A percentile compares a stretch with the other conserved stretches of the same genome.
These are phyloP conservation scores for Danio jaintianensis DNA, from an alignment of 2,797 vertebrate genomes.

Conservation along the genomic window DNA sequence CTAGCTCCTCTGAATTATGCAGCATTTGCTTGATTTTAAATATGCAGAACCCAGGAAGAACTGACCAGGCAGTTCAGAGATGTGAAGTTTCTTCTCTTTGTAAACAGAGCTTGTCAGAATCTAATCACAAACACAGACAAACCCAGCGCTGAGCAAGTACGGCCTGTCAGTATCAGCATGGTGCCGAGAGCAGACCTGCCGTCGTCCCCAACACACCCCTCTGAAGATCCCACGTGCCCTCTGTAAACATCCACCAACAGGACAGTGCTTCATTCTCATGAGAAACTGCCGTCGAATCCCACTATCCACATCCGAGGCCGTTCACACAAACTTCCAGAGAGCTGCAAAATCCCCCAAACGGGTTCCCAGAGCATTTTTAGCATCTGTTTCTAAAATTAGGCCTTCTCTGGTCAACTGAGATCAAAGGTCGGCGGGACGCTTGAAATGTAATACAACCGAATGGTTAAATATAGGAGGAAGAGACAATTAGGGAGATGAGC, in stretches of 20 bases:
- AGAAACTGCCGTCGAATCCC: conserved; percentile 73
- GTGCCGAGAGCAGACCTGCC: conserved; percentile 23
- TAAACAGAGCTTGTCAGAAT: conserved; percentile 38
- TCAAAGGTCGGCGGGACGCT: conserved; percentile 61
- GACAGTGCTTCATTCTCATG: conserved; percentile 79
- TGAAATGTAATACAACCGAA: conserved; percentile 61
- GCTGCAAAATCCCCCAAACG: conserved; percentile 68
- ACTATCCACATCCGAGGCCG: conserved; percentile 68
- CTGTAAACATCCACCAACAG: conserved; percentile 46
- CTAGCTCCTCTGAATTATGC: no score
- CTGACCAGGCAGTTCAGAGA: neutral
- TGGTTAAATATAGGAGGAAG: conserved; percentile 74
- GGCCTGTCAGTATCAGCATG: conserved; percentile 46
- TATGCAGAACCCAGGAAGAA: no score
- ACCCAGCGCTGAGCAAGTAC: conserved; percentile 19
- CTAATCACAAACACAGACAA: conserved; percentile 43
- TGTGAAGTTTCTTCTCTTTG: conserved; percentile 13
- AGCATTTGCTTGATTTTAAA: no score
- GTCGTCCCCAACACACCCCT: conserved; percentile 27
- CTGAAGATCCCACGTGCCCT: conserved; percentile 40
- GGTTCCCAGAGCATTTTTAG: conserved; percentile 84
- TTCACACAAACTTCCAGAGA: conserved; percentile 71
- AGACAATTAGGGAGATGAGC: conserved; percentile 53
- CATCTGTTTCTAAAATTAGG: conserved; percentile 68
- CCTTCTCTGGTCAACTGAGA: conserved; percentile 54